Evolutionary conservation across 92 coral and sea anemone genomes (phyloP).

Genomic region (Palythoa grandiflora): DNA sequence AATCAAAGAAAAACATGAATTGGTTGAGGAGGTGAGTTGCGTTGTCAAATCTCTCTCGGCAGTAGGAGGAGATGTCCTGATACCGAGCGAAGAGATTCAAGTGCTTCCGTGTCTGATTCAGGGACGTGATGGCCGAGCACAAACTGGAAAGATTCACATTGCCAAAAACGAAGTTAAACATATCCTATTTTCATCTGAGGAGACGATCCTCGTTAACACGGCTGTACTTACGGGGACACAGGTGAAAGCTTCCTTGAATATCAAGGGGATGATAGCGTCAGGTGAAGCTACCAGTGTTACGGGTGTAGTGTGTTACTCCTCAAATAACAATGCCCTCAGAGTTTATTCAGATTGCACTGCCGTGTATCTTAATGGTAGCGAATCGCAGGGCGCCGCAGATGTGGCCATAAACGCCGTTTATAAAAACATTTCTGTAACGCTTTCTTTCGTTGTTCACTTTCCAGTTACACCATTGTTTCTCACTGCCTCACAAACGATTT

Average conservation of each 20-base stretch:
- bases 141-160: conserved; percentile 46
- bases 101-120: conserved; percentile 38
- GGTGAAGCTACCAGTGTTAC: conserved; percentile 46
- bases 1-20: conserved; percentile 35
- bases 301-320: conserved; percentile 8
- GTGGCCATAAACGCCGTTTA: neutral
- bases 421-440: conserved; percentile 9
- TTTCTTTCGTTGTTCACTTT: conserved; percentile 13
- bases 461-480: conserved; percentile 30
- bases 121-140: conserved; percentile 47
- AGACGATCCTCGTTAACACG: conserved; percentile 51
- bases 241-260: conserved; percentile 24
- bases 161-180: conserved; percentile 30
- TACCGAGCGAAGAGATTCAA: neutral
- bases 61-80: conserved; percentile 41
- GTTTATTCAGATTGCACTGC: conserved; percentile 4
- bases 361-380: conserved; percentile 31
- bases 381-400: conserved; percentile 12
- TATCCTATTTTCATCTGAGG: conserved; percentile 48
- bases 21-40: conserved; percentile 41
- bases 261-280: conserved; percentile 43
- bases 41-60: conserved; percentile 9
- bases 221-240: conserved; percentile 57
- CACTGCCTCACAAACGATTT: conserved; percentile 40
- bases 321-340: conserved; percentile 6